Evolutionary conservation across 1,140 invertebrate genomes (phyloP).

Genomic region (Camponotus vicinus): DNA sequence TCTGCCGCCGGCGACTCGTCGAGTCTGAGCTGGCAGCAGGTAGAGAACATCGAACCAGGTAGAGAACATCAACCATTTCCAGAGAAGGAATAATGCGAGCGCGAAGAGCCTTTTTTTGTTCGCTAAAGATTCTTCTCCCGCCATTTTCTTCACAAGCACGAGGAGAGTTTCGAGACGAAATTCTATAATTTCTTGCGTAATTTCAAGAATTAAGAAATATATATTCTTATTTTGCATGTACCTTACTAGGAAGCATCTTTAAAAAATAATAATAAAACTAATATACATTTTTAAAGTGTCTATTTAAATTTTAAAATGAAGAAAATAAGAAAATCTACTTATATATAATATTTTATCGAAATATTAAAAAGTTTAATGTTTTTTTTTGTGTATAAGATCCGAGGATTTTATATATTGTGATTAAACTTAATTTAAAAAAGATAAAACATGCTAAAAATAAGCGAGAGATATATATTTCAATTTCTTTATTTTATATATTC

Average conservation of each 20-base stretch:
- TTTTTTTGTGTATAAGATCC: neutral
- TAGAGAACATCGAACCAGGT: slow-evolving; percentile 12
- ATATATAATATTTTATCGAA: neutral
- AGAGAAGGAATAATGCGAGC: neutral
- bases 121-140: neutral
- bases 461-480: slow-evolving; percentile 7
- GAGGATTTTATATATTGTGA: neutral
- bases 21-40: neutral
- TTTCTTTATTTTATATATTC: neutral
- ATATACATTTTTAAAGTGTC: neutral
- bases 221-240: neutral
- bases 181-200: neutral
- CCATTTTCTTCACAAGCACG: neutral
- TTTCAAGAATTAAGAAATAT: neutral
- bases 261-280: neutral
- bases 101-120: neutral
- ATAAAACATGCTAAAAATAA: neutral
- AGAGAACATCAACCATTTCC: neutral
- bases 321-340: neutral
- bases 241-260: neutral
- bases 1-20: neutral
- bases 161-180: neutral
- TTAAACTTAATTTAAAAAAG: neutral
- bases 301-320: neutral
- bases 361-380: neutral